Evolutionary conservation across 2,888 invertebrate genomes (phyloP), one percentile per base, ranked within the genome.

Genomic region (Eilema caniola): DNA sequence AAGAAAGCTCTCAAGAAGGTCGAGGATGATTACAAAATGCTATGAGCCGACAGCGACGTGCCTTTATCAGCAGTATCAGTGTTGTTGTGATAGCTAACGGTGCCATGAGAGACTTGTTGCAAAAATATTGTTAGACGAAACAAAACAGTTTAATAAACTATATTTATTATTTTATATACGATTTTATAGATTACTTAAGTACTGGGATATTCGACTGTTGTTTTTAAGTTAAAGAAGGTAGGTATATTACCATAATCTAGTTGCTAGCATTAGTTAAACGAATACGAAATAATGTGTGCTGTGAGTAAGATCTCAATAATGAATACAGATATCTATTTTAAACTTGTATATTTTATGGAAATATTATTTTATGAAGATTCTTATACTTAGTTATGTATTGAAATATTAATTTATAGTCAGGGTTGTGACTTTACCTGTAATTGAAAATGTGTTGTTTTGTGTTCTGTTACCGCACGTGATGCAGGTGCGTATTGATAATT

Each of bases 271-370:
- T n/a, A n/a, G n/a, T 79, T 67, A 68, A 76, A 66, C 67, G 62
- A 79, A 77, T 71, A 79, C 75, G 73, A 81, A 76, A 78, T 86
- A 87, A 53, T 86, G 84, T 82, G 92, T 85, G 93, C 93, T 94
- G 93, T 94, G 93, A 94, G 90, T 85, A 87, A 86, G 93, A 94
- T 94, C 93, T 94, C 93, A 91, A 85, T 81, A 83, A 77, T 67
- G 72, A 82, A 82, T 74, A 79, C 78, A 79, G 81, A 77, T 86
- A 74, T 79, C 71, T 82, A 76, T 80, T 70, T 73, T 70, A 72
- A 67, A 77, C 56, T 67, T 74, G 71, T 75, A 73, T 74, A 74
- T 75, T 74, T 75, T 70, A 70, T 73, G 72, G 69, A 56, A 70
- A 53, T 41, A 41, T 41, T 41, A 41, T 41, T 41, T 41, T 41